phyloP scores from a whole-genome alignment of 1,140 invertebrate species.

The Rhizoglyphus robini region DNA sequence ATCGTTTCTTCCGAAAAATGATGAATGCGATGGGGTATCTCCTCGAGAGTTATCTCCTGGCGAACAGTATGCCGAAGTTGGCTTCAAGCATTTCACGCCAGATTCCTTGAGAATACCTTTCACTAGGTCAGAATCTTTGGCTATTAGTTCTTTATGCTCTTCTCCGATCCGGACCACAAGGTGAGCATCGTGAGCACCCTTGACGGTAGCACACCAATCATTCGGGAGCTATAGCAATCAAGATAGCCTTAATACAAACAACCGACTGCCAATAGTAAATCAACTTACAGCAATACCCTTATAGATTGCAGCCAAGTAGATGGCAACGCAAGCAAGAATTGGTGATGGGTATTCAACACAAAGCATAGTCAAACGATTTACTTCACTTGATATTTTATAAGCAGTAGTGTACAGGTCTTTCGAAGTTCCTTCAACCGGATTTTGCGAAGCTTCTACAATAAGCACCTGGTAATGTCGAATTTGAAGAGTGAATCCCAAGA shows the following conservation, averaged over 20 bases:
- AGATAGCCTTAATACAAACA: background rate
- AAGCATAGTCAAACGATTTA: conserved; percentile 5
- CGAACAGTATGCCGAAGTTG: background rate
- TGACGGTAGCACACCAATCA: background rate
- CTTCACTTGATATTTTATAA: background rate
- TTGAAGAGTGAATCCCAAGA: conserved; percentile 1
- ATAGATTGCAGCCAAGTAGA: conserved; percentile 1
- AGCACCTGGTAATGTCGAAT: conserved; percentile 3
- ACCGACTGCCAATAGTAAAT: background rate
- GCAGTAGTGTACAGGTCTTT: background rate
- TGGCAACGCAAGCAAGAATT: background rate
- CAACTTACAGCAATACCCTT: background rate
- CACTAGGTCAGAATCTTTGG: background rate
- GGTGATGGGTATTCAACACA: background rate
- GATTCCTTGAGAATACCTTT: background rate
- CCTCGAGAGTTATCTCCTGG: background rate
- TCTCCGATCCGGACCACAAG: conserved; percentile 1
- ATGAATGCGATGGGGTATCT: background rate
- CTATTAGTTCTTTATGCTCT: background rate
- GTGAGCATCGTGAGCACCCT: background rate
- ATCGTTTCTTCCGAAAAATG: background rate
- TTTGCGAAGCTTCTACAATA: background rate
- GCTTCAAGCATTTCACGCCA: background rate
- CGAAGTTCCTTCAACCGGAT: background rate
- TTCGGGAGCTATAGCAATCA: background rate